These are phyloP conservation scores for Bovichtus variegatus DNA, from an alignment of 2,797 vertebrate genomes.

Conservation along the genomic window DNA sequence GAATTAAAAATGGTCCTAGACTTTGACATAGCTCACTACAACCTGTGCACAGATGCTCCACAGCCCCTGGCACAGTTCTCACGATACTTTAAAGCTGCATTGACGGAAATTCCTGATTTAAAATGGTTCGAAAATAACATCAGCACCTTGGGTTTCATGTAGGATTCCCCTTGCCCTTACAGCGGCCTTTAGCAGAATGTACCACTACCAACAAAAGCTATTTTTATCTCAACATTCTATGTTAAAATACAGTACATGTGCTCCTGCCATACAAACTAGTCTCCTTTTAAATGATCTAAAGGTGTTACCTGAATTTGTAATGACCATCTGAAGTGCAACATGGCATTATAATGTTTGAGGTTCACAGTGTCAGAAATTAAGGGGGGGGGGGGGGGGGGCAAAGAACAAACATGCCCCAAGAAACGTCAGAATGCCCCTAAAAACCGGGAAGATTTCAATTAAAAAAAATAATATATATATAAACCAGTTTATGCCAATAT, in stretches of 20 bases:
- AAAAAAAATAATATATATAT: too few species aligned
- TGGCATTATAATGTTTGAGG: background rate
- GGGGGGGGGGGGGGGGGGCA: too few species aligned
- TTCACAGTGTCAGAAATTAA: too few species aligned
- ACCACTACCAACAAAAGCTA: background rate
- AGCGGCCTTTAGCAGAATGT: slow-evolving; percentile 14
- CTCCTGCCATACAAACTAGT: background rate
- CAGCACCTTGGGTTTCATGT: slow-evolving; percentile 30
- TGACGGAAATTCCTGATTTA: slow-evolving; percentile 37
- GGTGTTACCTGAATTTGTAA: background rate
- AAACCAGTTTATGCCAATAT: too few species aligned
- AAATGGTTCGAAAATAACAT: slow-evolving; percentile 46
- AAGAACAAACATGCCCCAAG: too few species aligned
- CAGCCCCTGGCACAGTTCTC: slow-evolving; percentile 32
- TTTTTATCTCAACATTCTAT: background rate
- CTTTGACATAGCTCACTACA: slow-evolving; percentile 21
- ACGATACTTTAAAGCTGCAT: slow-evolving; percentile 39
- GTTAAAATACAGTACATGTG: background rate
- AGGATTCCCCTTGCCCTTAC: slow-evolving; percentile 21
- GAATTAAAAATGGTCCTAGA: slow-evolving; percentile 31
- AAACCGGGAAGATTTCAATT: too few species aligned
- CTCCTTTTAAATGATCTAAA: rapidly evolving
- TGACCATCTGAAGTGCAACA: background rate
- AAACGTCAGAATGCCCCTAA: too few species aligned
- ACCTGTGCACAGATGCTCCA: background rate